Evolutionary conservation across 2,113 vertebrate genomes (phyloP).

Genomic region (Sclerurus mexicanus): DNA sequence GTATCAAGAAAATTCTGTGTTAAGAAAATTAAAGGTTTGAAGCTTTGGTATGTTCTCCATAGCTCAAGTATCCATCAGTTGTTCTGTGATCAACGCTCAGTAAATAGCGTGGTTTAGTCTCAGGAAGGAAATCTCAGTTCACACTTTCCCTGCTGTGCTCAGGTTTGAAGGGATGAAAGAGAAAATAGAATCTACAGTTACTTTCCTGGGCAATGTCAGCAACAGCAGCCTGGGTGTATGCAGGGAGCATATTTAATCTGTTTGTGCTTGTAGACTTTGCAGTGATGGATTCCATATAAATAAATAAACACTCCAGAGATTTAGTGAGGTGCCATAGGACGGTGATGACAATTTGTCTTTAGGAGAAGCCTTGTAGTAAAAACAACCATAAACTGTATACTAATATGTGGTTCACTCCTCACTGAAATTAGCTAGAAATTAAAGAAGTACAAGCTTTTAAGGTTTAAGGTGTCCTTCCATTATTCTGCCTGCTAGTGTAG

Average conservation of each 20-base stretch:
- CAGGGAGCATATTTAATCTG: background rate
- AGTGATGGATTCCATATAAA: conserved; percentile 41
- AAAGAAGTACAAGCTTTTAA: background rate
- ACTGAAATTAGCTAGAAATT: background rate
- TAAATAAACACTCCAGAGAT: conserved; percentile 39
- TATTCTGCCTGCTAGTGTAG: background rate
- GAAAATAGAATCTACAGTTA: background rate
- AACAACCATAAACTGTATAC: background rate
- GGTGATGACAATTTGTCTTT: conserved; percentile 26
- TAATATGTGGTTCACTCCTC: background rate
- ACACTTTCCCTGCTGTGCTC: background rate
- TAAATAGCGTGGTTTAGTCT: background rate
- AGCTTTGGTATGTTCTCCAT: background rate
- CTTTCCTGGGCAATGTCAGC: background rate
- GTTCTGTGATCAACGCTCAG: background rate
- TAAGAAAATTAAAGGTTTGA: background rate
- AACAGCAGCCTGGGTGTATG: background rate
- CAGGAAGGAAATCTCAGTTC: conserved; percentile 10
- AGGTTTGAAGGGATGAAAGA: background rate
- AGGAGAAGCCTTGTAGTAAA: background rate
- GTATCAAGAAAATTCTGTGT: background rate
- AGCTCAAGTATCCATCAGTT: background rate
- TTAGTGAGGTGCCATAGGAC: conserved; percentile 12
- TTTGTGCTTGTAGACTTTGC: background rate
- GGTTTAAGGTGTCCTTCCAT: background rate